Base-by-base conservation (phyloP, 2,888 invertebrate genomes). In the Microplitis deprimator region DNA sequence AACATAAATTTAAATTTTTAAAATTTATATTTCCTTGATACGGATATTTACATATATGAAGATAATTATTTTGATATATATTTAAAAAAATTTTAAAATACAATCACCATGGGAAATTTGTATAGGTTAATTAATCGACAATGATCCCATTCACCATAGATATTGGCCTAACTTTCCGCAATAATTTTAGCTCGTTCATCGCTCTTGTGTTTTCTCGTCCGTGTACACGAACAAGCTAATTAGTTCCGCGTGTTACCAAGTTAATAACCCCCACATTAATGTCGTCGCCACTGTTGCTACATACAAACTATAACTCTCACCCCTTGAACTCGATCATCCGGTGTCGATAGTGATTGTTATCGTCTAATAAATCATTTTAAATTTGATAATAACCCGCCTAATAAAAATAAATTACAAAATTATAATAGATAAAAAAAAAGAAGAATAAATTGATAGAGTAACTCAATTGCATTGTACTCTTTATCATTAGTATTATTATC, bases 201-300 rank as follows among this genome's bases (percentile, higher is more conserved):
- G 69, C 41, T 16, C 67, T 75, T 65, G 78, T 61, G 17, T 69
- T 65, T 59, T 71, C 62, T 17, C 69, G 72, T 68, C 72, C 71
- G 72, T 79, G 72, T 76, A 68, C 73, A 79, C 72, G 60, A 74
- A 68, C 62, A 69, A 68, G 59, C 78, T 80, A 80, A 81, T 80
- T 81, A 80, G 81, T 81, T 81, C 79, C 79, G 79, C 73, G 77
- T 80, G 76, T 75, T 70, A 80, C 75, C 69, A 75, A 80, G 79
- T 78, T 77, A 80, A 81, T 77, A 79, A 77, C 77, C 78, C 76
- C 67, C 16, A 38, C 74, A 76, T 76, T 79, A 80, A 77, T 77
- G 77, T 80, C 79, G 77, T 75, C 72, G 72, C 70, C 62, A 62
- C 62, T 62, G 20, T 62, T 62, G 50, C 50, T 50, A 50, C 16